A percentile compares a stretch with the other conserved stretches of the same genome.
Evolutionary conservation across 2,113 vertebrate species (phyloP).

Genomic region (Morphnarchus princeps): DNA sequence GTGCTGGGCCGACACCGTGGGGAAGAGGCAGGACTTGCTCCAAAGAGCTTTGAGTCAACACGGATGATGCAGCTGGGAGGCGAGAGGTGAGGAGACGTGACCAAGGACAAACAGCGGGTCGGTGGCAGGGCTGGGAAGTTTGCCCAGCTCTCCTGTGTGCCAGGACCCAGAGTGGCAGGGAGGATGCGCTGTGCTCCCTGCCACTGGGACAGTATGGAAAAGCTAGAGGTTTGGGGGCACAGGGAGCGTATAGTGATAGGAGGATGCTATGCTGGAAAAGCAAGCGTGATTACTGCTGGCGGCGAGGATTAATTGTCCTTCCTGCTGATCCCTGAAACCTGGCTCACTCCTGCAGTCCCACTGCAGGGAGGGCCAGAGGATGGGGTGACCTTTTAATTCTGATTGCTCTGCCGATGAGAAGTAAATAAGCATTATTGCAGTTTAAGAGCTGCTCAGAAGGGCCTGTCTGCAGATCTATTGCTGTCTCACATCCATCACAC

Average conservation of each 20-base stretch:
- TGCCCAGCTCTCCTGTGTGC: background rate
- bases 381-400: conserved; percentile 14
- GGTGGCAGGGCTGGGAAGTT: background rate
- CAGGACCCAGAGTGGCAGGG: background rate
- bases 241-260: fast-evolving
- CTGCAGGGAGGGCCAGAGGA: background rate
- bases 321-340: background rate
- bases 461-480: background rate
- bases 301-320: background rate
- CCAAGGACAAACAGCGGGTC: background rate
- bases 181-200: too few relatives aligned
- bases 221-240: background rate
- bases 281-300: background rate
- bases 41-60: background rate
- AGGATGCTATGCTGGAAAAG: background rate
- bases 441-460: background rate
- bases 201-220: background rate
- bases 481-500: background rate
- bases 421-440: background rate
- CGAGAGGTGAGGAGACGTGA: background rate
- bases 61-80: fast-evolving
- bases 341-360: background rate
- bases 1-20: fast-evolving
- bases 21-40: background rate
- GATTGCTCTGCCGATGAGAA: background rate